Evolutionary conservation across 2,888 invertebrate species (phyloP), one percentile per base, ranked within the genome.

Genomic region (Falcaria lacertinaria): DNA sequence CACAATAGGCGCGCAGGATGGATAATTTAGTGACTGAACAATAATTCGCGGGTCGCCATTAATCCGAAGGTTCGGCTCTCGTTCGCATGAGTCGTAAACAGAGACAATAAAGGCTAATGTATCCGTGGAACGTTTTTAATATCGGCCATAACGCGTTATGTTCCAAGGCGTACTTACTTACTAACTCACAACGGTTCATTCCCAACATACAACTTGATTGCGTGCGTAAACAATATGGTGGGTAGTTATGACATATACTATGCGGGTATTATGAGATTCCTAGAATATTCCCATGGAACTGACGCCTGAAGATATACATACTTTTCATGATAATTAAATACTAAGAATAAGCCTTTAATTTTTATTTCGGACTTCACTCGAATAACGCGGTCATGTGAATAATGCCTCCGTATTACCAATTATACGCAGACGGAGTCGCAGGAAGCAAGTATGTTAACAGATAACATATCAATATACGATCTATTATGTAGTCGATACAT

Each of bases 21-120:
- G 48, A 58, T 59, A 59, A 59, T 63, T 64, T 60, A 60, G 48
- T 48, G 43, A 47, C 39, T 52, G 50, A 57, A 61, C 62, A 64
- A 60, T 67, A 56, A 62, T 65, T 64, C 44, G 51, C 44, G 39
- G 50, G 50, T 47, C 57, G 47, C 54, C 52, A 57, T 65, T 65
- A 62, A 60, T 62, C 52, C 51, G 37, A 46, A 45, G 50, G 47
- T 45, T 41, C 53, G 52, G 41, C 43, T 48, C 43, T 48, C 44
- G 47, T 45, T 50, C 44, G 46, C 44, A 42, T 38, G 43, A 43
- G 45, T 54, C 57, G 53, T 64, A 62, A 62, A 62, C 53, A 57
- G 50, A 39, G 32, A 50, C 42, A 57, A 54, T 57, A 54, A 56
- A 59, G 48, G 49, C 52, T 62, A 64, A 64, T 57, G 59, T 61